Base-by-base conservation (phyloP, 1,140 invertebrate species). In the Drosophila sucinea region DNA sequence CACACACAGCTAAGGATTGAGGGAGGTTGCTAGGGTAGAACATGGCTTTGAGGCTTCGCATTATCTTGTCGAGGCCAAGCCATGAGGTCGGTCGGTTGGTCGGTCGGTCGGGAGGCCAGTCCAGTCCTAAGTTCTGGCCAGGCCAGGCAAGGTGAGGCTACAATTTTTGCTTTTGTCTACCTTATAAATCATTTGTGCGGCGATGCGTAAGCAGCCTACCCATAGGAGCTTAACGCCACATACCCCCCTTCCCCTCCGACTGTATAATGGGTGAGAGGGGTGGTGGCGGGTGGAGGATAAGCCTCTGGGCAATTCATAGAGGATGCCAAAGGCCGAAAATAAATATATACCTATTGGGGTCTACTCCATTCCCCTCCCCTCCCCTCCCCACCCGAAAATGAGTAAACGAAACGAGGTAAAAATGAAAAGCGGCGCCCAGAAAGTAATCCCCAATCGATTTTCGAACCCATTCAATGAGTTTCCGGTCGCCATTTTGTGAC, bases 401-500 rank as follows among this genome's bases (percentile, higher is more conserved):
- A 27, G 44, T 27, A 51, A 51, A 51, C 44, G 69, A 77, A 83
- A 77, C 77, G 73, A 89, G 80, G 79, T 89, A 80, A 89, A 86
- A 87, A 87, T 87, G 84, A 89, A 87, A 87, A 87, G 83, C 83
- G 63, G 76, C 70, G 73, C 73, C 41, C 71, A 70, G 69, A 82
- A 74, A 82, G 79, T 87, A 86, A 87, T 87, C 84, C 84, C 84
- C 83, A 87, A 87, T 87, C 83, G 83, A 87, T 87, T 87, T 77
- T 77, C 73, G 72, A 71, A 64, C 84, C 57, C 70, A 77, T 89
- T 87, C 67, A 89, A 89, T 87, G 73, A 89, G 70, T 73, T 79
- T 73, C 74, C 75, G 71, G 81, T 65, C 63, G 83, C 82, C 79
- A 79, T 87, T 86, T 86, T 77, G 73, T 75, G 79, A 86, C 75